A percentile compares a stretch with the other conserved stretches of the same genome.
phyloP scores from a whole-genome alignment of 23 tunicate species.

The Ascidia mentula region DNA sequence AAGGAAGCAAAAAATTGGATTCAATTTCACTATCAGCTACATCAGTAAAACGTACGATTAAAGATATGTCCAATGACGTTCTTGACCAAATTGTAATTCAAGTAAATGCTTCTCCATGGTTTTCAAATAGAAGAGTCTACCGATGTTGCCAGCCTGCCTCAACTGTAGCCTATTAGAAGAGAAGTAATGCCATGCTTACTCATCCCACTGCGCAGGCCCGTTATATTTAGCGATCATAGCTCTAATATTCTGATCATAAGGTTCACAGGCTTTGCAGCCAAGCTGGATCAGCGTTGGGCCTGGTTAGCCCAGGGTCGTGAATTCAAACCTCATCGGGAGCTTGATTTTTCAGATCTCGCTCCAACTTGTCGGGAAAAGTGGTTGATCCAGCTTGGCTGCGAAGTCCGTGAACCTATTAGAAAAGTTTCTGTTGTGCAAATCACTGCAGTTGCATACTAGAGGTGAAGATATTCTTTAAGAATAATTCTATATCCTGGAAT shows the following conservation, averaged over 20 bases:
- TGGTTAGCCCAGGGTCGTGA: too few species aligned
- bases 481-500: slow-evolving; percentile 27
- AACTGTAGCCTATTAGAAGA: too few species aligned
- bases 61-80: slow-evolving; percentile 41
- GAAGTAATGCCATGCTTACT: too few species aligned
- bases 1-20: slow-evolving; percentile 37
- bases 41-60: slow-evolving; percentile 24
- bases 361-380: too few species aligned
- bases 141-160: slow-evolving; percentile 36
- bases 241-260: too few species aligned
- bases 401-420: slow-evolving; percentile 29
- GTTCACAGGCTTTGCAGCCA: too few species aligned
- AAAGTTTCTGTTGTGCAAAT: slow-evolving; percentile 50
- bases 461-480: slow-evolving; percentile 47
- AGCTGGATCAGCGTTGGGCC: too few species aligned
- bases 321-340: too few species aligned
- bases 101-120: slow-evolving; percentile 48
- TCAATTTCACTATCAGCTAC: slow-evolving; percentile 31
- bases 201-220: too few species aligned
- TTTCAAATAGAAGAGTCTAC: slow-evolving; percentile 55
- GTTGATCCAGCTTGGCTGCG: too few species aligned
- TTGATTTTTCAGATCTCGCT: too few species aligned
- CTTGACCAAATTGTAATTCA: slow-evolving; percentile 45
- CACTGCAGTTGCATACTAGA: slow-evolving; percentile 56
- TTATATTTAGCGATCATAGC: too few species aligned